A percentile compares a stretch with the other conserved stretches of the same genome.
Evolutionary conservation across 2,113 vertebrate genomes (phyloP).

Genomic region (Phrynosoma blainvillii): DNA sequence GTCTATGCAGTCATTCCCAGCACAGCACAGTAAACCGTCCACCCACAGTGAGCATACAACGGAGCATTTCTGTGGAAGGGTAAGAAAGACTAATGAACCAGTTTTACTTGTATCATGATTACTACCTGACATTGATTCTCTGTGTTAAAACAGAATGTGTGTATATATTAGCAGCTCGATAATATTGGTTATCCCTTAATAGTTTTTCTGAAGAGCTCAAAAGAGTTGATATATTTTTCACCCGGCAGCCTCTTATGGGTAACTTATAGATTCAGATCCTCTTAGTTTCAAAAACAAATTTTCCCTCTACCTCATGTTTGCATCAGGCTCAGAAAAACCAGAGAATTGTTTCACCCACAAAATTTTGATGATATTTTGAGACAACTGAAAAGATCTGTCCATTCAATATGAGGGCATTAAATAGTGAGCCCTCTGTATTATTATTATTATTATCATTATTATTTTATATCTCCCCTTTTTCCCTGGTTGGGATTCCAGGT

Average conservation of each 20-base stretch:
- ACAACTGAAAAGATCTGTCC: neutral
- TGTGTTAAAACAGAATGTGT: neutral
- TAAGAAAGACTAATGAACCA: conserved; percentile 61
- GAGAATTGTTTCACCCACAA: no score
- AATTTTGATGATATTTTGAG: neutral
- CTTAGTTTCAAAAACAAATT: no score
- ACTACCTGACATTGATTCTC: neutral
- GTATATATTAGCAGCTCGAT: no score
- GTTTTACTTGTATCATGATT: neutral
- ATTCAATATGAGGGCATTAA: neutral
- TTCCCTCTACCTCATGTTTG: no score
- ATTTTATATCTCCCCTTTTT: no score
- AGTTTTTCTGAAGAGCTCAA: neutral
- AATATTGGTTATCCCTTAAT: neutral
- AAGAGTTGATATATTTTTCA: neutral
- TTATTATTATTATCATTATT: no score
- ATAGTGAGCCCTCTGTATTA: no score
- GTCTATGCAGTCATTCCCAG: conserved; percentile 77
- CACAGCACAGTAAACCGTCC: conserved; percentile 79
- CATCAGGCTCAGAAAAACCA: no score
- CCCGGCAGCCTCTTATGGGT: neutral
- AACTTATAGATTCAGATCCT: neutral
- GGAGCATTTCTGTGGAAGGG: conserved; percentile 83
- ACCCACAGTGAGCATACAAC: conserved; percentile 80
- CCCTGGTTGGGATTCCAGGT: no score